These are phyloP conservation scores for Cenopis cana DNA, from an alignment of 2,888 invertebrate species.

Conservation along the genomic window DNA sequence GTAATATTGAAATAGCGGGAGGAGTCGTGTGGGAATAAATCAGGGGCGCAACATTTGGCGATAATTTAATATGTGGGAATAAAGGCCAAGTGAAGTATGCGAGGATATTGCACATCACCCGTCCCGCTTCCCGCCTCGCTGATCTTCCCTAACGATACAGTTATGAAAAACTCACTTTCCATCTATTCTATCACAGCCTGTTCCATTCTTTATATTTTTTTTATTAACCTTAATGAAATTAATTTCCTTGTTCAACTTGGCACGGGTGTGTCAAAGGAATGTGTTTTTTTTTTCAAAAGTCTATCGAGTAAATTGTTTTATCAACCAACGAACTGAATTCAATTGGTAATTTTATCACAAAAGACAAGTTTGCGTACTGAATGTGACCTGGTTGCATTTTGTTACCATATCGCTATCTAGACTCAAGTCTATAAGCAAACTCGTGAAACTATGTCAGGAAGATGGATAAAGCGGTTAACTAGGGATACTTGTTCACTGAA, in stretches of 20 bases:
- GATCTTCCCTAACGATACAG: constrained; percentile 51
- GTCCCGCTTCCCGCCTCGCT: constrained; percentile 34
- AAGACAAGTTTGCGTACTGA: constrained; percentile 26
- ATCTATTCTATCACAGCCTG: constrained; percentile 42
- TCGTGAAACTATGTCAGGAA: constrained; percentile 39
- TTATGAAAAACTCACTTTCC: constrained; percentile 50
- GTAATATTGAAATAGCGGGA: constrained; percentile 50
- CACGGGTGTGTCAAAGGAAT: neutral
- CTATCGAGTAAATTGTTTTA: neutral
- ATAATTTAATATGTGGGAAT: constrained; percentile 74
- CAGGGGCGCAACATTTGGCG: constrained; percentile 69
- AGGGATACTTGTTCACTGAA: constrained; percentile 39
- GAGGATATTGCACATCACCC: constrained; percentile 50
- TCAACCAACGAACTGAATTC: neutral
- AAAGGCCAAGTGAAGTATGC: constrained; percentile 54
- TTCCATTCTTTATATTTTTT: constrained; percentile 43
- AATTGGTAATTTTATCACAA: constrained; percentile 18
- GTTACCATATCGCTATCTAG: constrained; percentile 31
- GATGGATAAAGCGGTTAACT: constrained; percentile 41
- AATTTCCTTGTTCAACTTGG: neutral
- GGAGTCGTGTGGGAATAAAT: constrained; percentile 60
- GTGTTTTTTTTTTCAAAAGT: neutral
- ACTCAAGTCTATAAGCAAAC: constrained; percentile 24
- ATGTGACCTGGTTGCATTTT: constrained; percentile 37
- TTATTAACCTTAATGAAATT: neutral